Evolutionary conservation across 2,888 invertebrate species (phyloP).

Genomic region (Alviniconcha strummeri): DNA sequence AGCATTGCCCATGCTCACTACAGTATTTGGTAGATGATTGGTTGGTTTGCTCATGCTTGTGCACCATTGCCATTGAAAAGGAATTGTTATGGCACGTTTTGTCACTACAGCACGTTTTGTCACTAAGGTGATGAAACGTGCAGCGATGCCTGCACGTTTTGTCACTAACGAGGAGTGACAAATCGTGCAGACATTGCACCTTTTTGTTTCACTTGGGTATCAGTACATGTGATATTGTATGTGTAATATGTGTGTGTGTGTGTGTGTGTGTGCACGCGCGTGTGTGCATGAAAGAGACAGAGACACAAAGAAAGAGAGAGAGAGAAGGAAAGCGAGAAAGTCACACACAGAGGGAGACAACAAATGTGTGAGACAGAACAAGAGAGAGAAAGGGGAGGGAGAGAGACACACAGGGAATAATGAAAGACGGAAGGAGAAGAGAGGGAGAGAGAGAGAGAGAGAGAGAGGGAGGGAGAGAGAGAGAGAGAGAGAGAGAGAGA

Average conservation of each 20-base stretch:
- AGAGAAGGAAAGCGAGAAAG: neutral
- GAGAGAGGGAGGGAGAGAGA: slow-evolving; percentile 11
- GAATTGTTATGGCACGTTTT: too few species aligned
- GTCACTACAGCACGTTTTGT: too few species aligned
- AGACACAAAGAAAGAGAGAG: too few species aligned
- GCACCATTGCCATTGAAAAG: neutral
- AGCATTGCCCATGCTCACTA: neutral
- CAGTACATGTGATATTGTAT: neutral
- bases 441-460: neutral
- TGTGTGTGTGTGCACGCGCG: neutral
- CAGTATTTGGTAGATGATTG: neutral
- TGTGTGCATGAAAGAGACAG: neutral
- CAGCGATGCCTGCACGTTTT: neutral
- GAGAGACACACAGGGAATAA: too few species aligned
- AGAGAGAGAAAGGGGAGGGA: neutral
- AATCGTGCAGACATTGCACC: neutral
- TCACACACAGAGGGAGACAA: neutral
- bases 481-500: slow-evolving; percentile 3
- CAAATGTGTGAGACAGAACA: neutral
- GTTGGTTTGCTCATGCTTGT: neutral
- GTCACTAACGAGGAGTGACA: neutral
- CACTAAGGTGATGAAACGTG: too few species aligned
- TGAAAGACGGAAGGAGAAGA: neutral
- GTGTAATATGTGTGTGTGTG: slow-evolving; percentile 22
- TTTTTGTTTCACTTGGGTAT: neutral